Conservation (phyloP, 2,113 vertebrate species). For the Hyperoodon ampullatus region DNA sequence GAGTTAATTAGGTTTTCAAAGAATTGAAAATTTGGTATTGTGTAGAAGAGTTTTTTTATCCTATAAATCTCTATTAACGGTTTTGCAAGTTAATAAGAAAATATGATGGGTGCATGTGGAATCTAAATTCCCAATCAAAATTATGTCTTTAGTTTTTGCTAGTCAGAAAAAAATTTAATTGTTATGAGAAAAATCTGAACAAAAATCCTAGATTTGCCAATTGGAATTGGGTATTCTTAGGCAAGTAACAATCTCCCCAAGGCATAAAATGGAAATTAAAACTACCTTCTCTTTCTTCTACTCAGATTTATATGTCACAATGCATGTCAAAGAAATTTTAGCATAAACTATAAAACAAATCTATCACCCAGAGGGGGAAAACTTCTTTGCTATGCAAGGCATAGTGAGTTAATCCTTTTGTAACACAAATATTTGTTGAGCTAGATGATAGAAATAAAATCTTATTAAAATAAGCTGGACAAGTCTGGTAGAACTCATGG, state of each 20-base stretch:
- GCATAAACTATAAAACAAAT: background rate
- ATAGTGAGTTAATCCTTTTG: background rate
- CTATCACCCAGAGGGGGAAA: background rate
- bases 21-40: background rate
- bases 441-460: slow-evolving; percentile 4
- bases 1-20: background rate
- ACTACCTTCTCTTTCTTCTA: background rate
- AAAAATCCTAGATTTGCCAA: background rate
- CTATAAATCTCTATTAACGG: background rate
- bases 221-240: background rate
- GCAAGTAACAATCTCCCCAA: background rate
- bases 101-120: background rate
- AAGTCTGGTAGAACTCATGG: background rate
- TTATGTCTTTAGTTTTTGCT: background rate
- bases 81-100: background rate
- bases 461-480: slow-evolving; percentile 8
- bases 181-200: background rate
- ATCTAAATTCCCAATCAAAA: background rate
- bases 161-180: background rate
- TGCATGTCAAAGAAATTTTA: background rate
- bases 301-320: background rate
- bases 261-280: background rate
- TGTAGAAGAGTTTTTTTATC: background rate
- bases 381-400: background rate
- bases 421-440: slow-evolving; percentile 12